A percentile compares a stretch with the other conserved stretches of the same genome.
Conservation (phyloP, 2,797 vertebrate species). For the Pagetopsis macropterus region DNA sequence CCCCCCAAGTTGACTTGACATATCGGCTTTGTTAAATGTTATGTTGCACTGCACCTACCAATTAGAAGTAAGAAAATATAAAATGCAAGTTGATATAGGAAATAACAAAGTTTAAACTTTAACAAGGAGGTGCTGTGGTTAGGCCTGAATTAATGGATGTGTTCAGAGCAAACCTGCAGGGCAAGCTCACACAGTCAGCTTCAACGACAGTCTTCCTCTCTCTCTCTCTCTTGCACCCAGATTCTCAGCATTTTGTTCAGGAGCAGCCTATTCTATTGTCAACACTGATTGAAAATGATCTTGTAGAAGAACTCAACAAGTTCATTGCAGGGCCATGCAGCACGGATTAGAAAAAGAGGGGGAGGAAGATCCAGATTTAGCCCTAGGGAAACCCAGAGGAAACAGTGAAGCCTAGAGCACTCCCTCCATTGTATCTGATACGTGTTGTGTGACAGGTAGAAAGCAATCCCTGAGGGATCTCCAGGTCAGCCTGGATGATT, state of each 20-base stretch:
- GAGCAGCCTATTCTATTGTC: no score
- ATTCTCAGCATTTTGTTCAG: constrained; percentile 3
- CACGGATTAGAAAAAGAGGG: constrained; percentile 5
- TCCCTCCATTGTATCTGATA: constrained; percentile 45
- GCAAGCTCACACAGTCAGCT: constrained; percentile 1
- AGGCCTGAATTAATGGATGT: constrained; percentile 6
- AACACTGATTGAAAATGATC: neutral
- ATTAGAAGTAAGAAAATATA: constrained; percentile 1
- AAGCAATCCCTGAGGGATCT: constrained; percentile 38
- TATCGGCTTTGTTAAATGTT: neutral
- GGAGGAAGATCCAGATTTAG: constrained; percentile 19
- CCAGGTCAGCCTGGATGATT: constrained; percentile 47
- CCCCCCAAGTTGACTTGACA: neutral
- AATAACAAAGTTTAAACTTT: no score
- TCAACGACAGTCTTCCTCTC: no score
- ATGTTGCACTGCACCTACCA: neutral
- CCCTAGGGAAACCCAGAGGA: constrained; percentile 24
- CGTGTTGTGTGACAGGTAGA: constrained; percentile 28
- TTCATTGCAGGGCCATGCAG: constrained; percentile 9
- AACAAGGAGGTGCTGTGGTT: neutral
- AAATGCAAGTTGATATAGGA: neutral
- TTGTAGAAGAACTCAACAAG: neutral
- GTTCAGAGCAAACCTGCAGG: constrained; percentile 14
- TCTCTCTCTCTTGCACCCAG: neutral
- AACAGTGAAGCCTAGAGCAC: neutral